Base-by-base conservation (phyloP, 2,888 invertebrate genomes). In the Chelonus formosanus region DNA sequence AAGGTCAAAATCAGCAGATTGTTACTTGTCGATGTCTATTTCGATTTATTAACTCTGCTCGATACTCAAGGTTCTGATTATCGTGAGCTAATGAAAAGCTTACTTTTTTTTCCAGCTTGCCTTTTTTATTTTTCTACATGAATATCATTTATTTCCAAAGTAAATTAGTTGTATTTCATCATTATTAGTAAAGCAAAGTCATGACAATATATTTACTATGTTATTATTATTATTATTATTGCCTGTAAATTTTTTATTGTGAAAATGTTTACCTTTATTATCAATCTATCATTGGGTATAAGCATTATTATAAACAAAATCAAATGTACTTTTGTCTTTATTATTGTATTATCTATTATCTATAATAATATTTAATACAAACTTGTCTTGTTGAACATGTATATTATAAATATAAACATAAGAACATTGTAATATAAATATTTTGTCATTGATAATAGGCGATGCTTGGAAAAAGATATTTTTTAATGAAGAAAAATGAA, bases 401-500 rank as follows among this genome's bases (percentile, higher is more conserved):
- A 54, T 47, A 34, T 47, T 53, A 55, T 54, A 47, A 36, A n/a
- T 54, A 34, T 10, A 62, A 45, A 45, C 48, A 48, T 48, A 48
- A 48, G 48, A 4, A 48, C 20, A 20, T 20, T 48, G 10, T 48
- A 20, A 48, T 20, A 48, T 48, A 48, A 55, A 54, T 40, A 31
- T 60, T 55, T 35, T 55, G 45, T 54, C 53, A 44, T 35, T 54
- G 35, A 45, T 48, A 36, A 54, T 45, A 55, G 47, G 35, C 8
- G 32, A 35, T 20, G 20, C 20, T 20, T 20, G 20, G 54, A 61
- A 44, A 20, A 55, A 35, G 10, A 35, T 65, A 58, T 67, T 55
- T 54, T 68, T 69, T 64, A 65, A 65, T 63, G 48, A 62, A 43
- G 59, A 50, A 59, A 59, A 57, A 69, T 20, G 20, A 60, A 63